Base-by-base conservation (phyloP, 1,140 invertebrate species). In the Trichomalopsis sarcophagae region DNA sequence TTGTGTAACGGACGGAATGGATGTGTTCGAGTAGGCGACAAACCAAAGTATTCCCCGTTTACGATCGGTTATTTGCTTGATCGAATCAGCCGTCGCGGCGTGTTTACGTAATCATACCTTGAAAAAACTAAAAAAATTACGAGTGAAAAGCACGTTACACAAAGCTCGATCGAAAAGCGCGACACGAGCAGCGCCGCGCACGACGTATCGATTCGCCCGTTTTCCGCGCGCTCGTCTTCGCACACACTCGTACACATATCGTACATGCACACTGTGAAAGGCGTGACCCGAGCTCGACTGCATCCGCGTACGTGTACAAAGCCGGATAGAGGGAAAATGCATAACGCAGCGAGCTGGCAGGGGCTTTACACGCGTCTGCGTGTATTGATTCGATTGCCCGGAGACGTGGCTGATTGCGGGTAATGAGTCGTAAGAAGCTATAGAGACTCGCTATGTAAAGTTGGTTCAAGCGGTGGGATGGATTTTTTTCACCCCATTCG, bases 131-230 rank as follows among this genome's bases (percentile, higher is more conserved):
- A 17, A 13, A 62, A 62, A 6, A 0, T 21, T 4, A 7, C 55
- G 21, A n/a, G 21, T 6, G 17, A 62, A 21, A 21, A 62, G 50
- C 17, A 55, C 50, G 50, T 55, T 55, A 21, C 17, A 55, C 17
- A 55, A 2, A 55, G 17, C 55, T n/a, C 55, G 13, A 27, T 30
- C 10, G 80, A 27, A 62, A 74, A 62, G 30, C 2, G 80, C 69
- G 44, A 11, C 2, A 62, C 9, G 9, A 14, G 68, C 11, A 73
- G 23, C n/a, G 30, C 30, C n/a, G 47, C 30, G 40, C 71, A 44
- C 55, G 80, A 55, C 68, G 68, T 69, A 81, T 81, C 69, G 80
- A 81, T 81, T 81, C 27, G 44, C 23, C 40, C 69, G 7, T 74
- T 23, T 36, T 3, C 80, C 68, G 23, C 68, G 80, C 69, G 23